Conservation (phyloP, 2,797 vertebrate species). For the Alectoris magna region DNA sequence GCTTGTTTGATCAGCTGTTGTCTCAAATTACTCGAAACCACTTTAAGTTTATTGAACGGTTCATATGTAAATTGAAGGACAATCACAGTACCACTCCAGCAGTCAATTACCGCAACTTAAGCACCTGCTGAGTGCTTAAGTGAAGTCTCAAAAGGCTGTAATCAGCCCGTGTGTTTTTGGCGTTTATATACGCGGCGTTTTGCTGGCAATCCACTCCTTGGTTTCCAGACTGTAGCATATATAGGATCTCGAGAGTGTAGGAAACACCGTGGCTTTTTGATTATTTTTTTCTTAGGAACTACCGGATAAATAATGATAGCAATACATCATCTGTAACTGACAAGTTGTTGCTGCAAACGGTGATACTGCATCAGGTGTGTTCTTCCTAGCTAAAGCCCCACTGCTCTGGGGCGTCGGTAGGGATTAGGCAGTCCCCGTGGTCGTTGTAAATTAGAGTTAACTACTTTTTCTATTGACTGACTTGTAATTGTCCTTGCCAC, state of each 20-base stretch:
- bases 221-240: not conserved
- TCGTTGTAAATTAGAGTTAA: not conserved
- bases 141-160: not conserved
- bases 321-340: not conserved
- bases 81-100: not conserved
- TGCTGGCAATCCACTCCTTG: not conserved
- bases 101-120: not conserved
- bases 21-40: not conserved
- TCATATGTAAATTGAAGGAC: not conserved
- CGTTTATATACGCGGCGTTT: not conserved
- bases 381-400: not conserved
- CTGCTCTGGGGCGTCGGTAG: not conserved
- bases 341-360: not conserved
- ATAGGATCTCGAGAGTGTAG: not conserved
- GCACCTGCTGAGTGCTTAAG: not conserved
- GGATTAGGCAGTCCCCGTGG: not conserved
- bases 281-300: not conserved
- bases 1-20: not conserved
- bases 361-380: not conserved
- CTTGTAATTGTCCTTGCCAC: constrained; percentile 7
- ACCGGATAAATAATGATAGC: not conserved
- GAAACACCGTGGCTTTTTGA: not conserved
- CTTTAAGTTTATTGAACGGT: not conserved
- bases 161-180: not conserved
- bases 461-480: not conserved